Percentiles rank a stretch among this genome's conserved stretches.
phyloP scores from a whole-genome alignment of 1,140 invertebrate species.

The Stenopsyche tienmushanensis region DNA sequence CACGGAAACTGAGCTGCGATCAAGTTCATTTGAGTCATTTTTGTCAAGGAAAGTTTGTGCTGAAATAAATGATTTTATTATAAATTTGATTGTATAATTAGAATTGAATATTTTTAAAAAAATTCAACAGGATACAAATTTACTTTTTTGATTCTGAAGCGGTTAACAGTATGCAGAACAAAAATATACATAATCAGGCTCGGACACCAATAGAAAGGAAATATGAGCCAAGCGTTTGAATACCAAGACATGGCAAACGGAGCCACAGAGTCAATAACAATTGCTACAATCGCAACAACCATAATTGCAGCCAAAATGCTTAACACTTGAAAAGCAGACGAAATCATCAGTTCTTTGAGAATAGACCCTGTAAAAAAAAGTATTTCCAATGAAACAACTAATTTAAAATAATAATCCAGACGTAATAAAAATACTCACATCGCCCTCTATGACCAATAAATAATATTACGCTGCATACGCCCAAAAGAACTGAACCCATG shows the following conservation, averaged over 20 bases:
- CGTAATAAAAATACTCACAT: too few relatives aligned
- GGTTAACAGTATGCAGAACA: conserved; percentile 15
- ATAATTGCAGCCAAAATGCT: background rate
- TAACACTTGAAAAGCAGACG: too few relatives aligned
- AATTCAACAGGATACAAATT: too few relatives aligned
- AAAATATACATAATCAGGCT: conserved; percentile 10
- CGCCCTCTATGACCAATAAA: background rate
- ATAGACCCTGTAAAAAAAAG: background rate
- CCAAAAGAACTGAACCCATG: conserved; percentile 28
- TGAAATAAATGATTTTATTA: conserved; percentile 14
- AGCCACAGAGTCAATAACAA: conserved; percentile 26
- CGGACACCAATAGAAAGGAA: conserved; percentile 38
- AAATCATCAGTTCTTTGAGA: background rate
- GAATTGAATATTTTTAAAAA: too few relatives aligned
- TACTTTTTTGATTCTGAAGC: conserved; percentile 28
- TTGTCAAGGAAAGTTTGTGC: conserved; percentile 16
- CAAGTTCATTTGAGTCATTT: conserved; percentile 30
- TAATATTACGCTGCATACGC: conserved; percentile 5
- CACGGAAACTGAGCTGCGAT: conserved; percentile 31
- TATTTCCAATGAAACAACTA: too few relatives aligned
- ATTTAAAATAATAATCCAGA: too few relatives aligned
- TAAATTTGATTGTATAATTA: background rate
- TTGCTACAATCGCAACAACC: conserved; percentile 17
- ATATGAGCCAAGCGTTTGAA: conserved; percentile 34
- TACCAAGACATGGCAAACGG: conserved; percentile 35